These are phyloP conservation scores for Pemphigus obesinymphae DNA, from an alignment of 1,140 invertebrate genomes.

Conservation along the genomic window DNA sequence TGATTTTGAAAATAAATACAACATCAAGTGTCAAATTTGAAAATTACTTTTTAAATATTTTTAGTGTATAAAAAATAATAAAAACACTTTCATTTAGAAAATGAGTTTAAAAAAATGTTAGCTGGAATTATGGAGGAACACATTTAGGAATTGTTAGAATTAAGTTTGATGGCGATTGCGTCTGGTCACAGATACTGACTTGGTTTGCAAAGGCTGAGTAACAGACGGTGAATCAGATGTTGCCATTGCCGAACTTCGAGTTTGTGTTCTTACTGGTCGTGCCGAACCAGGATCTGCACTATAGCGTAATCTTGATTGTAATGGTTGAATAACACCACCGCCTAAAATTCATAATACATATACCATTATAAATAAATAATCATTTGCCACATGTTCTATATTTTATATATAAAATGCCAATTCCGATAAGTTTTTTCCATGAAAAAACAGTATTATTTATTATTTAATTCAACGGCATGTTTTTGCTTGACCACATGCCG, in stretches of 20 bases:
- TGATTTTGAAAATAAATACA: background rate
- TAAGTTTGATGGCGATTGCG: constrained; percentile 40
- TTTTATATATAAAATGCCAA: too few species aligned
- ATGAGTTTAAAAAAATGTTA: constrained; percentile 13
- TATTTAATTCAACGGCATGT: too few species aligned
- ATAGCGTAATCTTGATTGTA: constrained; percentile 31
- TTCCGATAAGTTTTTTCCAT: too few species aligned
- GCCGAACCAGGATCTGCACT: constrained; percentile 36
- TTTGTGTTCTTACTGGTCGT: constrained; percentile 32
- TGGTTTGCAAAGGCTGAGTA: constrained; percentile 39
- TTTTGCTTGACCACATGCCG: too few species aligned
- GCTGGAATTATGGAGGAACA: background rate
- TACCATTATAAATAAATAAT: background rate
- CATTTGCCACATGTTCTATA: too few species aligned
- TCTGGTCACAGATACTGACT: constrained; percentile 41
- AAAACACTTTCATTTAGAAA: background rate
- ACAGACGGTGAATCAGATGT: constrained; percentile 20
- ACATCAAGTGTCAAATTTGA: background rate
- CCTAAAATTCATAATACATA: background rate
- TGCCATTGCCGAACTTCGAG: constrained; percentile 32
- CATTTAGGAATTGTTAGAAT: constrained; percentile 22
- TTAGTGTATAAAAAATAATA: background rate
- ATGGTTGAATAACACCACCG: constrained; percentile 19
- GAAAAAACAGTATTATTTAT: too few species aligned
- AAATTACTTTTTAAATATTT: background rate